These are phyloP conservation scores for Sturnira hondurensis DNA, from an alignment of 2,113 vertebrate species.

Conservation along the genomic window DNA sequence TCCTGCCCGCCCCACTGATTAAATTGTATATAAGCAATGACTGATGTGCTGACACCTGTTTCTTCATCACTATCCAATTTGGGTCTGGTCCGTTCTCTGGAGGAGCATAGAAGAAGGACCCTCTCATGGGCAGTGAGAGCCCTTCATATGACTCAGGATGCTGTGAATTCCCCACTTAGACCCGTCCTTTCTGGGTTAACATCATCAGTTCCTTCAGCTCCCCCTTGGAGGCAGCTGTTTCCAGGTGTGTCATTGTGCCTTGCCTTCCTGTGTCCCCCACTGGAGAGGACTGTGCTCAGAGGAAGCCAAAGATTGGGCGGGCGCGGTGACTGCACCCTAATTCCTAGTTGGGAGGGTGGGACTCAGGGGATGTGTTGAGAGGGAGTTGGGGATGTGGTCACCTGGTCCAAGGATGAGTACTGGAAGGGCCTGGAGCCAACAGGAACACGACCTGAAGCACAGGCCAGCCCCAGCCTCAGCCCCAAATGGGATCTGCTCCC, in stretches of 20 bases:
- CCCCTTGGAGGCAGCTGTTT: neutral
- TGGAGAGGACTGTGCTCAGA: neutral
- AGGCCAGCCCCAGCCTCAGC: neutral
- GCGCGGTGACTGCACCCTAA: neutral
- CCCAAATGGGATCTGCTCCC: too few relatives aligned
- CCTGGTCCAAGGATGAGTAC: neutral
- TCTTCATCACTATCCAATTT: neutral
- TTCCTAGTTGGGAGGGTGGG: neutral
- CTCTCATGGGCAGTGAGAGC: neutral
- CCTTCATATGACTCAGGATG: neutral
- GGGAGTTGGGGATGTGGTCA: neutral
- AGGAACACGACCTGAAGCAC: neutral
- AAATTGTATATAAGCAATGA: neutral
- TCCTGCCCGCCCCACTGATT: neutral
- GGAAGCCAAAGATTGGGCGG: neutral
- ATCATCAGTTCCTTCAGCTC: neutral
- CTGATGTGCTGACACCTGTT: neutral
- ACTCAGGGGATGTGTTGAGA: neutral
- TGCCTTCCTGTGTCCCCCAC: neutral
- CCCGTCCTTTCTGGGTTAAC: neutral
- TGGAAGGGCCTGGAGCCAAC: neutral
- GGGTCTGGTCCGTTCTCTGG: neutral
- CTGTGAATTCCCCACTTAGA: neutral
- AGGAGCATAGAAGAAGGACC: neutral
- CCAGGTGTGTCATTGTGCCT: fast-evolving